These are phyloP conservation scores for Eilema caniola DNA, from an alignment of 2,888 invertebrate genomes.

Conservation along the genomic window DNA sequence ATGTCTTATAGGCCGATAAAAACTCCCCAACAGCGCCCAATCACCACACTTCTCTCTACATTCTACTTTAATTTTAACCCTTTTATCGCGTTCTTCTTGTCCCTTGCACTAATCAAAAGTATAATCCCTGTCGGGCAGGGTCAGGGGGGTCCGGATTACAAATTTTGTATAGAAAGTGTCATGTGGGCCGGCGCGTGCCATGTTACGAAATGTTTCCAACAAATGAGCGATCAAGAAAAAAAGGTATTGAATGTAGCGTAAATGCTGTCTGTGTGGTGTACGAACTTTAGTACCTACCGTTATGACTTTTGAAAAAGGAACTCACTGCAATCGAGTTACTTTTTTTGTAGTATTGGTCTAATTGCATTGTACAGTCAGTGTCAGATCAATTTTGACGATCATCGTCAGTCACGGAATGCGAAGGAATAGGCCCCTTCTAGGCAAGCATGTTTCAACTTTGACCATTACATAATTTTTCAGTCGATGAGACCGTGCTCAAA, in stretches of 20 bases:
- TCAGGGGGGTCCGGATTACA: conserved; percentile 66
- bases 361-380: too few relatives aligned
- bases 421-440: too few relatives aligned
- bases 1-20: not conserved
- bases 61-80: not conserved
- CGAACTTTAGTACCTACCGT: not conserved
- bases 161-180: conserved; percentile 76
- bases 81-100: conserved; percentile 28
- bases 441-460: too few relatives aligned
- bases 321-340: not conserved
- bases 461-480: too few relatives aligned
- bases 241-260: not conserved
- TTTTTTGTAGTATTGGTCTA: too few relatives aligned
- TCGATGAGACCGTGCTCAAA: too few relatives aligned
- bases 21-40: not conserved
- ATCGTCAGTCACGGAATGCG: too few relatives aligned
- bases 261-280: not conserved
- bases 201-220: conserved; percentile 53
- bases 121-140: conserved; percentile 60
- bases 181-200: conserved; percentile 78
- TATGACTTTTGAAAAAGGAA: not conserved
- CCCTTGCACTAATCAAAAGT: conserved; percentile 36
- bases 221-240: conserved; percentile 30
- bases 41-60: not conserved
- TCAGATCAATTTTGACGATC: too few relatives aligned